phyloP scores from a whole-genome alignment of 53 echinoderm and acorn worm genomes.

The Zoroaster sp. region DNA sequence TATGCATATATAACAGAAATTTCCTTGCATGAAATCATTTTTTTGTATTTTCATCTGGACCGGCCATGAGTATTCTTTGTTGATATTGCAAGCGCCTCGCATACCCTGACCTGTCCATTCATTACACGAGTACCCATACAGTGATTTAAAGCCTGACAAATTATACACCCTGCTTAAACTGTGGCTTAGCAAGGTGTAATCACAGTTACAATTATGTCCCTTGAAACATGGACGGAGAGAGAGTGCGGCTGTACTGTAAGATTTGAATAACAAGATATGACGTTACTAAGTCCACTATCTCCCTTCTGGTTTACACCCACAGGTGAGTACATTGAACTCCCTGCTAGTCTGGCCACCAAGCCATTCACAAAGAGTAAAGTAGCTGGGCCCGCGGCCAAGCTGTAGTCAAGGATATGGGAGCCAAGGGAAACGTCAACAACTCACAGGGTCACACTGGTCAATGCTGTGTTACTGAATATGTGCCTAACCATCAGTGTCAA shows the following conservation, averaged over 20 bases:
- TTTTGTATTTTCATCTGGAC: no score
- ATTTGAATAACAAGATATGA: neutral
- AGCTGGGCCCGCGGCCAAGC: conserved; percentile 35
- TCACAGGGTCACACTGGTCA: neutral
- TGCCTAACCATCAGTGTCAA: neutral
- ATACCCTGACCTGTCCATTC: neutral
- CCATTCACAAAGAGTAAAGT: conserved; percentile 14
- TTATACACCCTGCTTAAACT: neutral
- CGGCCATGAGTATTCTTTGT: no score
- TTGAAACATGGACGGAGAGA: no score
- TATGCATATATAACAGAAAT: no score
- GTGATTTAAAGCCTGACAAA: neutral
- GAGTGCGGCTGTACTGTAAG: neutral
- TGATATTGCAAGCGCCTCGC: no score
- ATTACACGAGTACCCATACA: neutral
- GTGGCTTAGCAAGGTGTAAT: neutral
- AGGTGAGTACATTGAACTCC: conserved; percentile 58
- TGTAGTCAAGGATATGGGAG: neutral
- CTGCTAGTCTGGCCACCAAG: conserved; percentile 45
- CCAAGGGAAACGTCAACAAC: neutral
- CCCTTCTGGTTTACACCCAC: neutral
- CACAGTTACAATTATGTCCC: neutral
- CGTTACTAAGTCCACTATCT: neutral
- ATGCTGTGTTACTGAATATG: neutral
- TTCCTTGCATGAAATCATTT: no score